Evolutionary conservation across 2,113 vertebrate genomes (phyloP).

Genomic region (Pristiophorus japonicus): DNA sequence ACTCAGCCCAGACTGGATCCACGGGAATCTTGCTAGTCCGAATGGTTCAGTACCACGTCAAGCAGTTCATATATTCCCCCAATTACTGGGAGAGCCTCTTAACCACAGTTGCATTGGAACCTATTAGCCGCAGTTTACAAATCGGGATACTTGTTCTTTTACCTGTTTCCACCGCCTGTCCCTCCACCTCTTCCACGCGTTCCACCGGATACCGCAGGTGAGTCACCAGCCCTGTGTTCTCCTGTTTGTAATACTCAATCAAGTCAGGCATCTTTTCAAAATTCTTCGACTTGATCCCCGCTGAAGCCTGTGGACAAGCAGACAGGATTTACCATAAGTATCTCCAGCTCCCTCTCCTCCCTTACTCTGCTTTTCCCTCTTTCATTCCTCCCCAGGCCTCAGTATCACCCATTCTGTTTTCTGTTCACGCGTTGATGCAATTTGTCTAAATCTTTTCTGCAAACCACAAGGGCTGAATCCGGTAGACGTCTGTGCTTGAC

Average conservation of each 20-base stretch:
- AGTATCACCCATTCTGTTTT: neutral
- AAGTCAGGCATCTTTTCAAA: constrained; percentile 76
- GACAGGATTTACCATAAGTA: neutral
- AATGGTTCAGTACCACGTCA: neutral
- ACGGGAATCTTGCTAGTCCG: neutral
- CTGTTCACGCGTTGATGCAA: neutral
- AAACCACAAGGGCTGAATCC: neutral
- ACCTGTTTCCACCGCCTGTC: constrained; percentile 79
- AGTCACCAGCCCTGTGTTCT: constrained; percentile 88
- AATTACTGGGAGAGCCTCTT: neutral
- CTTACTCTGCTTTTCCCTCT: neutral
- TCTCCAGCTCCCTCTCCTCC: neutral
- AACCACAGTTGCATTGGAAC: neutral
- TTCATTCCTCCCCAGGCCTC: neutral
- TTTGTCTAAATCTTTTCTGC: neutral
- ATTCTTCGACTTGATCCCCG: constrained; percentile 83
- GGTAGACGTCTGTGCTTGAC: neutral
- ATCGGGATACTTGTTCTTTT: constrained; percentile 36
- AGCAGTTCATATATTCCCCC: neutral
- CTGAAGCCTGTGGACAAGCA: constrained; percentile 71
- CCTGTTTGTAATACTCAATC: constrained; percentile 88
- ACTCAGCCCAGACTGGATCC: neutral
- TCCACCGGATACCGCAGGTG: constrained; percentile 80
- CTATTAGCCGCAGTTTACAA: neutral
- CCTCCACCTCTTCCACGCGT: constrained; percentile 69